These are phyloP conservation scores for Coleophora flavipennella DNA, from an alignment of 2,888 invertebrate species.

Conservation along the genomic window DNA sequence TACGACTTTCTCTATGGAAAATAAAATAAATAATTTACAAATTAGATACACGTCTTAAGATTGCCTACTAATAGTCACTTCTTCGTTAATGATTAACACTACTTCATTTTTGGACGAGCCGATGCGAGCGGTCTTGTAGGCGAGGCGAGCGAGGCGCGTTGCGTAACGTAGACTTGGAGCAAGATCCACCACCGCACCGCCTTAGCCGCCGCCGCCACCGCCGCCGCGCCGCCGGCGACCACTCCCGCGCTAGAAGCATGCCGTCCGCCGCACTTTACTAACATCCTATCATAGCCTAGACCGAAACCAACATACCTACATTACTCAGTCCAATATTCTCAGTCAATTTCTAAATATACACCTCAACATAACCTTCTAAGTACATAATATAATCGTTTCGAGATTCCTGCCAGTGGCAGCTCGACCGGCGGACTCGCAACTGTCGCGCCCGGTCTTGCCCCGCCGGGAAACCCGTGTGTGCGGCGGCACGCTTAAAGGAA, in stretches of 20 bases:
- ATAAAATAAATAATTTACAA: constrained; percentile 70
- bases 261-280: constrained; percentile 60
- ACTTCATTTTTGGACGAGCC: constrained; percentile 37
- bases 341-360: constrained; percentile 70
- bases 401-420: constrained; percentile 34
- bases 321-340: constrained; percentile 70
- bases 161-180: constrained; percentile 16
- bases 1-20: constrained; percentile 72
- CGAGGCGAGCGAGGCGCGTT: constrained; percentile 12
- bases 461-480: constrained; percentile 6
- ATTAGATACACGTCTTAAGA: constrained; percentile 63
- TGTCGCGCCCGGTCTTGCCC: not conserved
- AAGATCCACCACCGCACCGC: constrained; percentile 20
- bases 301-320: constrained; percentile 64
- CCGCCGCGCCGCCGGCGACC: constrained; percentile 21
- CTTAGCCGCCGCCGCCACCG: constrained; percentile 14
- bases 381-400: constrained; percentile 53
- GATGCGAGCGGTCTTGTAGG: constrained; percentile 33
- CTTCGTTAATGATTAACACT: constrained; percentile 55
- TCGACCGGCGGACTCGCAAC: constrained; percentile 5
- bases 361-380: constrained; percentile 55
- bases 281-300: constrained; percentile 57
- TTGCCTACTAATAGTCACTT: constrained; percentile 57
- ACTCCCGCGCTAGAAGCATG: constrained; percentile 42
- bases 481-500: constrained; percentile 16